Conservation (phyloP, 2,797 vertebrate species). For the Smutsia temminckii region DNA sequence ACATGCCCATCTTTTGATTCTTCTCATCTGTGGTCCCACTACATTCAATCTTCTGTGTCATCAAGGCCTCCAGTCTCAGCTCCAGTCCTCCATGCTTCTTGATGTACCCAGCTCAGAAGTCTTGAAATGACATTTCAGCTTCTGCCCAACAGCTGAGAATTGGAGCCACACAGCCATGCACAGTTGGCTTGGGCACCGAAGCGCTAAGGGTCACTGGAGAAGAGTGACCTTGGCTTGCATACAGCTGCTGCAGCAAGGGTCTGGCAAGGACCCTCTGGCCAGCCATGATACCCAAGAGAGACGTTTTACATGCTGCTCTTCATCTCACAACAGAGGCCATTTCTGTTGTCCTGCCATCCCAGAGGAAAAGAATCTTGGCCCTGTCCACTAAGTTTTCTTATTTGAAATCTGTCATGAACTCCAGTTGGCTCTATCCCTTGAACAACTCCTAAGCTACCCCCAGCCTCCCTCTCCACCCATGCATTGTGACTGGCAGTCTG, state of each 20-base stretch:
- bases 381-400: not conserved
- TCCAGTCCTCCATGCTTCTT: not conserved
- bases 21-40: not conserved
- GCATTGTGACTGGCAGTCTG: too few relatives aligned
- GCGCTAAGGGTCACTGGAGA: not conserved
- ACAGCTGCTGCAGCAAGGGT: not conserved
- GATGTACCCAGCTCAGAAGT: not conserved
- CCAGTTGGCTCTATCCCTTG: not conserved
- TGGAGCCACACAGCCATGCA: not conserved
- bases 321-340: not conserved
- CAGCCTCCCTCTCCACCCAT: not conserved
- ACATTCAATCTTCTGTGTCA: not conserved
- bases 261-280: not conserved
- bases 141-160: not conserved
- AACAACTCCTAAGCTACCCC: not conserved
- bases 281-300: not conserved
- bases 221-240: not conserved
- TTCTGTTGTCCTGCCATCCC: not conserved
- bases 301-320: not conserved
- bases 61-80: not conserved
- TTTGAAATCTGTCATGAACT: conserved; percentile 6
- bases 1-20: not conserved
- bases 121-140: not conserved
- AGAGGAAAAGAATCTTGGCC: not conserved
- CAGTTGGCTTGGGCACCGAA: not conserved